phyloP scores from a whole-genome alignment of 2,113 vertebrate species.

The Coracopsis vasa region DNA sequence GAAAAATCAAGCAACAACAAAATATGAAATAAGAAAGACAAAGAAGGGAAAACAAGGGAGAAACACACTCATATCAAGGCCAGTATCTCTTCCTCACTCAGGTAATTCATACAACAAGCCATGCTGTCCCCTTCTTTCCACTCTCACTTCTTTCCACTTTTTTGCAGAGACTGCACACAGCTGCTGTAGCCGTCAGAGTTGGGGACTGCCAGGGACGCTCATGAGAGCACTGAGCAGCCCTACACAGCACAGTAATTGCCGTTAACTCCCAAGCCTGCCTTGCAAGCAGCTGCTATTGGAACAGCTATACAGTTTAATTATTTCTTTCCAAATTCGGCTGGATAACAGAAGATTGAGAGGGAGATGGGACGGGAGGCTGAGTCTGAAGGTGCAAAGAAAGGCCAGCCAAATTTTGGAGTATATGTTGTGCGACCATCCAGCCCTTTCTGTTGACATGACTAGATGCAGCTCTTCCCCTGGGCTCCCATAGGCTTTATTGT shows the following conservation, averaged over 20 bases:
- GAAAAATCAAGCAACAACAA: not conserved
- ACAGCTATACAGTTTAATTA: not conserved
- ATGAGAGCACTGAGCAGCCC: not conserved
- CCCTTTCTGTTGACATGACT: not conserved
- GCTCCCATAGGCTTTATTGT: not conserved
- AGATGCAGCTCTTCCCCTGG: not conserved
- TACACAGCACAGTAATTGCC: not conserved
- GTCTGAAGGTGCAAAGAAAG: slow-evolving; percentile 61
- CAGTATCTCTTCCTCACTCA: not conserved
- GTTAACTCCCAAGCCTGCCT: slow-evolving; percentile 19
- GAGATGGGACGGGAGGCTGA: not conserved
- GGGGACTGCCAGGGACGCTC: not conserved
- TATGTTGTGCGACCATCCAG: not conserved
- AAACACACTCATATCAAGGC: not conserved
- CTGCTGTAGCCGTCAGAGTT: not conserved
- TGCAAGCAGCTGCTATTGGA: slow-evolving; percentile 56
- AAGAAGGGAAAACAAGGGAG: not conserved
- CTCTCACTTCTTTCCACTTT: not conserved
- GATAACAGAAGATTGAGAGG: not conserved
- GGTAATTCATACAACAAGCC: not conserved
- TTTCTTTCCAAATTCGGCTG: slow-evolving; percentile 60
- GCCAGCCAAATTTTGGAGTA: slow-evolving; percentile 62
- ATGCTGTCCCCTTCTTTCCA: not conserved
- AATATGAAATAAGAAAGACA: not conserved
- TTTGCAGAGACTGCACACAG: not conserved